Evolutionary conservation across 2,113 vertebrate species (phyloP), one percentile per base, ranked within the genome.

Genomic region (Synchiropus splendidus): DNA sequence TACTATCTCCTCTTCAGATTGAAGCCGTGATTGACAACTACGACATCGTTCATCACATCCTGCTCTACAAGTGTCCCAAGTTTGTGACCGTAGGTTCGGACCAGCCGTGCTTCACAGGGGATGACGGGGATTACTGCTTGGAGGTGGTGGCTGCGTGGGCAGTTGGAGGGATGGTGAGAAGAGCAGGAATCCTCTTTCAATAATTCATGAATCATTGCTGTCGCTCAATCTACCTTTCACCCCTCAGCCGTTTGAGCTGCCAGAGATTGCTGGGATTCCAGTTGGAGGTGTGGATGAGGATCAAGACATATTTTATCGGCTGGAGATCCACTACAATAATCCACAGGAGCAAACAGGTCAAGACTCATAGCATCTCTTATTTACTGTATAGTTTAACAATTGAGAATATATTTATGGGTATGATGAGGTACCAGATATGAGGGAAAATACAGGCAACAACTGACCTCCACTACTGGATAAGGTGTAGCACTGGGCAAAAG

Each of bases 261-360:
- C 43, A 4, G 48, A 66, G 39, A 64, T 83, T 11, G 70, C 58
- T 1, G 90, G 83, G 2, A 6, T 88, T 57, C 84, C 88, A 10
- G 30, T 88, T 2, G 89, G 87, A 14, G 84, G 79, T 1, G 66
- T 51, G 6, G 8, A 55, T 10, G 78, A 64, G 2, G 51, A 77
- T 12, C 21, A 27, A 27, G 21, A 27, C 21, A 51, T 39, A 1
- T 78, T 83, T 15, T 64, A 88, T 42, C 61, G 69, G n/a, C 62
- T 91, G 56, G 89, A 92, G 77, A 59, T 89, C 52, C 90, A 90
- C 50, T 91, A 89, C 74, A 89, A 86, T 66, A 91, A 89, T 48
- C 83, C 71, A 36, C 21, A 78, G 16, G 54, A 51, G 3, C 48
- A 49, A 31, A 10, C 53, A 67, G 87, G 88, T 89, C 54, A 36